These are phyloP conservation scores for Trichonephila clavipes DNA, from an alignment of 1,140 invertebrate species.

Conservation along the genomic window DNA sequence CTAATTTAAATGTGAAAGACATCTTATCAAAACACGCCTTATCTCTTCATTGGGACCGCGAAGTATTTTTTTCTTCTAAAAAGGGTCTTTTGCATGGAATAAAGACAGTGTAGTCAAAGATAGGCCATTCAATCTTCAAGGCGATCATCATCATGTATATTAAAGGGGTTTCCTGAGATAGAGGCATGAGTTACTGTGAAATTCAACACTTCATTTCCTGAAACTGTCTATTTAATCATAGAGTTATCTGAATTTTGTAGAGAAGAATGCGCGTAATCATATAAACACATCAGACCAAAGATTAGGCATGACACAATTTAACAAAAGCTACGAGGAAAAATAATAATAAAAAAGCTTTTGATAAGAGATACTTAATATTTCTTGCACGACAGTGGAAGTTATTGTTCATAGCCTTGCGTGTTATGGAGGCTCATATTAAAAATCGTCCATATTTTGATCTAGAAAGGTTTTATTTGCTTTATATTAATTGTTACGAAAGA, in stretches of 20 bases:
- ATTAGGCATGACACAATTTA: not conserved
- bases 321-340: not conserved
- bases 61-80: not conserved
- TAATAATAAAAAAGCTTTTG: not conserved
- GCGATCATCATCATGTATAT: not conserved
- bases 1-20: too few species aligned
- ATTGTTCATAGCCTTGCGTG: not conserved
- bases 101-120: not conserved
- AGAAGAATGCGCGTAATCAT: not conserved
- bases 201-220: constrained; percentile 1
- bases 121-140: not conserved
- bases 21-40: too few species aligned
- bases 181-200: constrained; percentile 20
- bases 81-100: not conserved
- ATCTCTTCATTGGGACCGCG: not conserved
- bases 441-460: not conserved
- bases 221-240: constrained; percentile 23
- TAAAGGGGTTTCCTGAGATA: not conserved
- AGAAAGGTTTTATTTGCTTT: not conserved
- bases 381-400: not conserved
- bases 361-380: not conserved
- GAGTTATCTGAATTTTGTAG: not conserved
- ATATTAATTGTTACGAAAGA: not conserved
- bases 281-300: not conserved
- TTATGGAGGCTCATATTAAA: not conserved